A percentile compares a stretch with the other conserved stretches of the same genome.
Evolutionary conservation across 2,888 invertebrate species (phyloP).

Genomic region (Omphaloscelis lunosa): DNA sequence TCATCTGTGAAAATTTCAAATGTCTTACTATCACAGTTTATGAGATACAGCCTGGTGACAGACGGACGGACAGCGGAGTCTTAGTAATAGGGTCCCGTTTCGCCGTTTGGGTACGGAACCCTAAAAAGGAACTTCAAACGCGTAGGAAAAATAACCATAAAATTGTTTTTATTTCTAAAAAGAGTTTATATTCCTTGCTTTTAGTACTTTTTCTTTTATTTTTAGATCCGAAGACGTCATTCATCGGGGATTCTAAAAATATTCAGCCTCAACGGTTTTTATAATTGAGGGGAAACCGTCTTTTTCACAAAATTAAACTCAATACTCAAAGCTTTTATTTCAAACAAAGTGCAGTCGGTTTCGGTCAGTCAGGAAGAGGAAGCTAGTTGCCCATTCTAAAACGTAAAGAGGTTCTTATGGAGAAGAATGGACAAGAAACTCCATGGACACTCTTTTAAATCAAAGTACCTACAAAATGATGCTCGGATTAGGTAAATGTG

Average conservation of each 20-base stretch:
- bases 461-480: not conserved
- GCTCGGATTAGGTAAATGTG: not conserved
- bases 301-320: not conserved
- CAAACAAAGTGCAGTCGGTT: no score
- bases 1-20: no score
- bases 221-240: not conserved
- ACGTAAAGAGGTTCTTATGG: no score
- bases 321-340: no score
- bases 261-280: not conserved
- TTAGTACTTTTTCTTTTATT: slow-evolving; percentile 5
- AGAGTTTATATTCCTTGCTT: slow-evolving; percentile 6
- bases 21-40: no score
- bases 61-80: no score
- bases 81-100: no score
- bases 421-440: not conserved
- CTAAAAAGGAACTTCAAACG: slow-evolving; percentile 18
- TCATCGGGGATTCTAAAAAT: not conserved
- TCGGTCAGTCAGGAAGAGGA: no score
- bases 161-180: slow-evolving; percentile 13
- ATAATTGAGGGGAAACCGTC: not conserved
- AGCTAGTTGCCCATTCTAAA: not conserved
- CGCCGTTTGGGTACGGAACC: no score
- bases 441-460: not conserved
- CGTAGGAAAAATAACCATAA: slow-evolving; percentile 14
- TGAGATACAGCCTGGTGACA: no score